Base-by-base conservation (phyloP, 2,797 vertebrate genomes). In the Cercopithecus neglectus region DNA sequence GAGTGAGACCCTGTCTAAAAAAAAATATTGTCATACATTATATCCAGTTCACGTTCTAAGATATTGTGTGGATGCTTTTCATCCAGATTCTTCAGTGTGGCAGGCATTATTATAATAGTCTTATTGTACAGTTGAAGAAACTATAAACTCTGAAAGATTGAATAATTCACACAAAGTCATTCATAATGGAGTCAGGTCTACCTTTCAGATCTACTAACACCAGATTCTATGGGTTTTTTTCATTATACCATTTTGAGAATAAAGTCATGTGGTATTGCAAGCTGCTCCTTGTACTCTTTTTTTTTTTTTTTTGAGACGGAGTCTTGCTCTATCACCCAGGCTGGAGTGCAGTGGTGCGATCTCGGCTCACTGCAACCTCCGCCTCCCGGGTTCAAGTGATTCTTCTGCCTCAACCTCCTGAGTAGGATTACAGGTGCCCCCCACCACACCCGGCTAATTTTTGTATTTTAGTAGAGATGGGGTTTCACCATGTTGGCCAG, bases 121-220 rank as follows among this genome's bases (percentile, higher is more conserved):
- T 80, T 26, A 87, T 75, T 74, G 81, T 74, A 91, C 33, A 91
- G 48, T 59, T 90, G 33, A 90, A 84, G 11, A 84, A 94, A 67
- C 81, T 39, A 41, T 21, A 67, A 78, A 81, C 22, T 84, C 74
- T 90, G 79, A 90, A 89, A 90, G 48, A 95, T 24, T 78, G 67
- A 78, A 26, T 48, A 85, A 79, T 55, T 70, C 57, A 83, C 30
- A 75, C 17, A 44, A 28, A 90, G 82, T 75, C 83, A 81, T 59
- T 95, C n/a, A 87, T 53, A 74, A 87, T 46, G 64, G 59, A 95
- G 72, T 79, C 33, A 87, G 39, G 53, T 80, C 82, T 95, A 64
- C 14, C 50, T 80, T 74, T 81, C 64, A 74, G n/a, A 59, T 87
- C 76, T 59, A 46, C 41, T 83, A 59, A 82, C 55, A 92, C 22